These are phyloP conservation scores for Dromius quadrimaculatus DNA, from an alignment of 2,888 invertebrate species.

Conservation along the genomic window DNA sequence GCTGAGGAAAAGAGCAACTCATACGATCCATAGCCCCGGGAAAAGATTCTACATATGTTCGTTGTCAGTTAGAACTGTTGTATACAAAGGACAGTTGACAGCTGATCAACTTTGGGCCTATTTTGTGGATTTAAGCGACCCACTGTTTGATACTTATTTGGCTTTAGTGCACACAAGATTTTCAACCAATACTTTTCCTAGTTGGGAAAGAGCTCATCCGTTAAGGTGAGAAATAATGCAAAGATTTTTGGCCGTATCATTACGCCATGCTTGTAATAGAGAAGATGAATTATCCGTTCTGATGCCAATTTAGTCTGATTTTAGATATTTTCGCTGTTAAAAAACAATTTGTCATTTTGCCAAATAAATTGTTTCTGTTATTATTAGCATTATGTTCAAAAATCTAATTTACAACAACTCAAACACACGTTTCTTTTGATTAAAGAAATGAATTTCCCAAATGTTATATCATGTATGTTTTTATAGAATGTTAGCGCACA, in stretches of 20 bases:
- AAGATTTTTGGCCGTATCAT: not conserved
- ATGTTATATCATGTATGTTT: not conserved
- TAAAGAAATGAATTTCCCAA: too few species aligned
- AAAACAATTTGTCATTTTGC: too few species aligned
- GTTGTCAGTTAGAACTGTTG: conserved; percentile 87
- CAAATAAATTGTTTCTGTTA: too few species aligned
- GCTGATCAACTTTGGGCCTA: conserved; percentile 92
- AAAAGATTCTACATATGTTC: conserved; percentile 97
- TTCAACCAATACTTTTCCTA: conserved; percentile 99
- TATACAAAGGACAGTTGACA: conserved; percentile 98
- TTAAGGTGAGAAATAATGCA: conserved; percentile 82
- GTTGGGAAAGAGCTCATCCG: conserved; percentile 99
- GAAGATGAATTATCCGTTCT: too few species aligned
- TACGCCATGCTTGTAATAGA: not conserved
- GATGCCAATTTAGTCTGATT: too few species aligned
- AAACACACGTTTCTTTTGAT: too few species aligned
- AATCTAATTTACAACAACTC: too few species aligned
- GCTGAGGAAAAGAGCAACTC: conserved; percentile 92
- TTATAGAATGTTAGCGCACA: conserved; percentile 88
- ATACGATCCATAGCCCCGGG: conserved; percentile 86
- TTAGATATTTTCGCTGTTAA: too few species aligned
- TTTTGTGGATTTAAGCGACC: conserved; percentile 78
- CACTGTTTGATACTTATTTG: conserved; percentile 92
- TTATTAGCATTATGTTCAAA: too few species aligned
- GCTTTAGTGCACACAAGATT: conserved; percentile 98